Evolutionary conservation across 2,113 vertebrate genomes (phyloP).

Genomic region (Drymodes brunneopygia): DNA sequence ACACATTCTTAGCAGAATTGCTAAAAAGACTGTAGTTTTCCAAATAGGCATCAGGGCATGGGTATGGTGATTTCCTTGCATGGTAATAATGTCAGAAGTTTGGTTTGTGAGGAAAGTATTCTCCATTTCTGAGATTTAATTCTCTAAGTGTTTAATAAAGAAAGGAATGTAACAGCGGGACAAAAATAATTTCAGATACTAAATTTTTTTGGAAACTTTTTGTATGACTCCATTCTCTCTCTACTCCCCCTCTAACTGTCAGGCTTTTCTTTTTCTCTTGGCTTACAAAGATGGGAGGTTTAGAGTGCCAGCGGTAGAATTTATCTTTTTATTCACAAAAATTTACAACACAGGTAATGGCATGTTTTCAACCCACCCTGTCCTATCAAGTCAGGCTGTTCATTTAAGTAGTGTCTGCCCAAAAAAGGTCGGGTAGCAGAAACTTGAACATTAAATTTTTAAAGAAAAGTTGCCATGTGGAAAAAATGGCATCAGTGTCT

Average conservation of each 20-base stretch:
- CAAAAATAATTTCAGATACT: not conserved
- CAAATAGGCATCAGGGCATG: not conserved
- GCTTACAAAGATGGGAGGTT: not conserved
- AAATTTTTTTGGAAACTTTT: not conserved
- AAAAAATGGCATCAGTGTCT: not conserved
- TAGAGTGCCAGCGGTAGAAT: not conserved
- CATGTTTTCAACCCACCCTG: not conserved
- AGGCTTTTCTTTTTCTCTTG: not conserved
- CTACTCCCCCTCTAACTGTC: not conserved
- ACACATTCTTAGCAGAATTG: not conserved
- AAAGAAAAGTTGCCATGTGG: not conserved
- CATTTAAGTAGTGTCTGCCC: not conserved
- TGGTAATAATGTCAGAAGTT: not conserved
- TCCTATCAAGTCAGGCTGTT: not conserved
- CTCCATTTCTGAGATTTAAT: not conserved
- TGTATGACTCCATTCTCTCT: not conserved
- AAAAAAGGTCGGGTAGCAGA: not conserved
- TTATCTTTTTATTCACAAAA: not conserved
- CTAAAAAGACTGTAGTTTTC: not conserved
- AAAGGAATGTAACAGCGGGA: not conserved
- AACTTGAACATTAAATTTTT: not conserved
- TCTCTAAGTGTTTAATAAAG: not conserved
- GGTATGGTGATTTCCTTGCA: not conserved
- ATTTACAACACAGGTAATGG: not conserved
- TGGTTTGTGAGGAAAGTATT: not conserved